Evolutionary conservation across 2,113 vertebrate genomes (phyloP).

Genomic region (Felis catus): F.catus_Fca126_mat1.0 CM031413.1:49024501-49025000

Average conservation of each 20-base stretch:
- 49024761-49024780: neutral
- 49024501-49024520: rapidly evolving
- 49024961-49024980: neutral
- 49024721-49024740: neutral
- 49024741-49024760: neutral
- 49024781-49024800: neutral
- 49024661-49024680: neutral
- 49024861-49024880: neutral
- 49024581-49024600: neutral
- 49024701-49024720: neutral
- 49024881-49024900: neutral
- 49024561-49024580: neutral
- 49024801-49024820: neutral
- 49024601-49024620: neutral
- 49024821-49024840: neutral
- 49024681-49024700: neutral
- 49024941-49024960: neutral
- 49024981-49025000: neutral
- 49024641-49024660: neutral
- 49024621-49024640: neutral
- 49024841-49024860: neutral
- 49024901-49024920: neutral
- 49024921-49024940: neutral
- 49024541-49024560: neutral
- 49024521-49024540: neutral